These are phyloP conservation scores for Drosophila melanosoma DNA, from an alignment of 2,888 invertebrate genomes.

Conservation along the genomic window DNA sequence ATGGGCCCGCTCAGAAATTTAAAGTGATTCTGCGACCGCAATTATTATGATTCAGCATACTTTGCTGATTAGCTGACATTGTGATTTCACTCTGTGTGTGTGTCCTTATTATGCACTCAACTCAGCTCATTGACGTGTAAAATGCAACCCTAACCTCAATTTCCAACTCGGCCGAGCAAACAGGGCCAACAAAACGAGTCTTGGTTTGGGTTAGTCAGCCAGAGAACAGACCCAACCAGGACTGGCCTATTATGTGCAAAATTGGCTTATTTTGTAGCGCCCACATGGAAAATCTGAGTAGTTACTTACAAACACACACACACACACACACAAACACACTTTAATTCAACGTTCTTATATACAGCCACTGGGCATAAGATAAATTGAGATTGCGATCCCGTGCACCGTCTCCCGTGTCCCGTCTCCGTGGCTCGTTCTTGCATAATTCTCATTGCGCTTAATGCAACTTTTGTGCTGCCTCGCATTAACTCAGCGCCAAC, in stretches of 20 bases:
- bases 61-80: constrained; percentile 50
- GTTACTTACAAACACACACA: constrained; percentile 10
- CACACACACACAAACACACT: neutral
- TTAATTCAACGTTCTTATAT: constrained; percentile 1
- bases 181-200: constrained; percentile 20
- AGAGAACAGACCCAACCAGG: constrained; percentile 4
- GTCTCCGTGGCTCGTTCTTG: constrained; percentile 40
- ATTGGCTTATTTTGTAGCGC: constrained; percentile 73
- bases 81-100: constrained; percentile 7
- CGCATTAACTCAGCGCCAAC: constrained; percentile 67
- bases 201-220: constrained; percentile 12
- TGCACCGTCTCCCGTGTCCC: constrained; percentile 10
- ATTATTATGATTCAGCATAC: constrained; percentile 8
- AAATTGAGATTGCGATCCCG: constrained; percentile 62
- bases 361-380: constrained; percentile 51
- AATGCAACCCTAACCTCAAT: constrained; percentile 65
- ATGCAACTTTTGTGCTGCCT: constrained; percentile 77
- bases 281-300: constrained; percentile 44
- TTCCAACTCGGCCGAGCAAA: constrained; percentile 45
- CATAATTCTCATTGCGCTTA: constrained; percentile 76
- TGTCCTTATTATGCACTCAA: constrained; percentile 35
- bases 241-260: constrained; percentile 74
- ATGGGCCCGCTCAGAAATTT: constrained; percentile 29
- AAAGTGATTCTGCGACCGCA: constrained; percentile 26
- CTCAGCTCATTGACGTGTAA: constrained; percentile 54